These are phyloP conservation scores for Epizoanthus illoricatus DNA, from an alignment of 92 coral and sea anemone species.

Conservation along the genomic window DNA sequence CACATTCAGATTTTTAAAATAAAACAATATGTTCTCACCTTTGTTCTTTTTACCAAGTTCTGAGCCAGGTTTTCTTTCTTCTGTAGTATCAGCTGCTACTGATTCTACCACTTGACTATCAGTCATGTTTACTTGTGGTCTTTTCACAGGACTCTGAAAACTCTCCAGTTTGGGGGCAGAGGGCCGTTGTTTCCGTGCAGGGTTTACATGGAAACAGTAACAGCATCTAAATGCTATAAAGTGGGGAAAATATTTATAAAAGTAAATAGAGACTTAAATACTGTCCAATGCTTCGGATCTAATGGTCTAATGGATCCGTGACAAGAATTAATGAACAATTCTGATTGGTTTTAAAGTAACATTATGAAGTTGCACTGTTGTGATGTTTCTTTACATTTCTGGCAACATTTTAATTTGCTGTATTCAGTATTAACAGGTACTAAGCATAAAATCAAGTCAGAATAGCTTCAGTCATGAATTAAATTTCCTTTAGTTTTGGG, in stretches of 20 bases:
- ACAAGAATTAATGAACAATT: too few relatives aligned
- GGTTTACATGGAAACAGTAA: constrained; percentile 86
- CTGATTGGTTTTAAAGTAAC: too few relatives aligned
- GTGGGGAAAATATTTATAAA: background rate
- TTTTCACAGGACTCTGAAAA: constrained; percentile 27
- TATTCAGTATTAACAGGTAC: background rate
- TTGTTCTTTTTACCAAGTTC: constrained; percentile 7
- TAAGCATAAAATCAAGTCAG: background rate
- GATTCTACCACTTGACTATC: background rate
- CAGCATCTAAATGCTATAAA: constrained; percentile 90
- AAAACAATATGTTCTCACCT: background rate
- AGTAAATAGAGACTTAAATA: background rate
- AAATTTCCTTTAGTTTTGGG: too few relatives aligned
- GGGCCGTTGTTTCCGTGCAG: constrained; percentile 89
- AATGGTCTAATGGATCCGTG: too few relatives aligned
- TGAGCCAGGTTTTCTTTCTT: background rate
- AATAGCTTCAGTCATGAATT: too few relatives aligned
- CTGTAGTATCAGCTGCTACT: background rate
- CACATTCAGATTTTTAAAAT: background rate
- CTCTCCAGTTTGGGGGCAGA: constrained; percentile 90
- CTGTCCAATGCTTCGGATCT: too few relatives aligned
- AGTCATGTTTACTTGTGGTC: background rate
- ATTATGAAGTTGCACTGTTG: too few relatives aligned
- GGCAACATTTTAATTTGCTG: background rate
- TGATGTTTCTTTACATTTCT: too few relatives aligned